Evolutionary conservation across 2,888 invertebrate genomes (phyloP).

Genomic region (Agapostemon virescens): DNA sequence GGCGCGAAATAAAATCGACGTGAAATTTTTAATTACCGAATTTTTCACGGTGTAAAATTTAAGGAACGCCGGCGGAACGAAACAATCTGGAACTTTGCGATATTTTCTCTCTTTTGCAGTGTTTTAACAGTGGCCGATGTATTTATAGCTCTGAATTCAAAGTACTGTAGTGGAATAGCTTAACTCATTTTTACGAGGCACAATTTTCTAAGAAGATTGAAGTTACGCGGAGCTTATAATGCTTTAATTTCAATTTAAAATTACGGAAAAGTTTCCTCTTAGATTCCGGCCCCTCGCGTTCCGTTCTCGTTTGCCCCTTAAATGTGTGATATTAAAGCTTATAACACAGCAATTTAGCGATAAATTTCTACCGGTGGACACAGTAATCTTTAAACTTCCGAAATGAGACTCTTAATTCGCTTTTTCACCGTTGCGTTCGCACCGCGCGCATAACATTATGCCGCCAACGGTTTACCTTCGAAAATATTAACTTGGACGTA

Average conservation of each 20-base stretch:
- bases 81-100: not conserved
- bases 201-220: not conserved
- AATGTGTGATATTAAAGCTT: slow-evolving; percentile 17
- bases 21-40: not conserved
- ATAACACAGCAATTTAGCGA: not conserved
- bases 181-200: not conserved
- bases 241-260: slow-evolving; percentile 18
- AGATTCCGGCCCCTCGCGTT: not conserved
- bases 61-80: not conserved
- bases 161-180: not conserved
- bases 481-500: not conserved
- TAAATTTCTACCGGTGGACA: not conserved
- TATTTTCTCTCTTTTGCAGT: not conserved
- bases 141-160: not conserved
- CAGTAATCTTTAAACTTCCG: not conserved
- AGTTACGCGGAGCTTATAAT: not conserved
- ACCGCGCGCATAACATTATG: not conserved
- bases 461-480: not conserved
- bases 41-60: not conserved
- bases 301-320: slow-evolving; percentile 16
- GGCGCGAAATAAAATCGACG: not conserved
- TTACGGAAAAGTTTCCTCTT: not conserved
- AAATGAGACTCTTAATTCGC: slow-evolving; percentile 4
- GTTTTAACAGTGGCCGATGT: not conserved
- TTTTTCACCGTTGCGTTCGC: not conserved